These are phyloP conservation scores for Zootoca vivipara DNA, from an alignment of 2,113 vertebrate species.

Conservation along the genomic window DNA sequence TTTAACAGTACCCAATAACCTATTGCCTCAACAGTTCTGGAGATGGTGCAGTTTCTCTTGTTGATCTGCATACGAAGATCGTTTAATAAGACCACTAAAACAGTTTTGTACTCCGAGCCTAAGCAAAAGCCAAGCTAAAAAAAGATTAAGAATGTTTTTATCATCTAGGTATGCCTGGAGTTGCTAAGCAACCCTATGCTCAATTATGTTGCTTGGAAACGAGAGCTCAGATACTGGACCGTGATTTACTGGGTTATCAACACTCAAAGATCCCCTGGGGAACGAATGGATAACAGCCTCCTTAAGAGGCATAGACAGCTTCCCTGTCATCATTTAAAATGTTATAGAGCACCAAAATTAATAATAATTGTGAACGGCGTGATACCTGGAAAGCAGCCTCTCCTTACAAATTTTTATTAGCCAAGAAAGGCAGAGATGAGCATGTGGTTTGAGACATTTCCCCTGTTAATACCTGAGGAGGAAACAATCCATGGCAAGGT, in stretches of 20 bases:
- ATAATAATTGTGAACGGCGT: not conserved
- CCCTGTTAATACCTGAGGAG: not conserved
- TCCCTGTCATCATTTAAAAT: not conserved
- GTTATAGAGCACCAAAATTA: not conserved
- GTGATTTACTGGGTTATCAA: conserved; percentile 23
- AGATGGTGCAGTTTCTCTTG: not conserved
- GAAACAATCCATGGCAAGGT: not conserved
- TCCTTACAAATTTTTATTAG: not conserved
- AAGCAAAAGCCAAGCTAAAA: conserved; percentile 2
- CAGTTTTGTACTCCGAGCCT: not conserved
- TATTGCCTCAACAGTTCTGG: not conserved
- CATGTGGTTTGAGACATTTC: not conserved
- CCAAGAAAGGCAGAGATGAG: not conserved
- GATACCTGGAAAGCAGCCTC: not conserved
- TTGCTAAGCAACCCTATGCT: conserved; percentile 27
- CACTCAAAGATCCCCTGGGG: not conserved
- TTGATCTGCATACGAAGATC: not conserved
- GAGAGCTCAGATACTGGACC: not conserved
- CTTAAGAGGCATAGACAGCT: not conserved
- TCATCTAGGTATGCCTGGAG: conserved; percentile 18
- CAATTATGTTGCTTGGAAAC: conserved; percentile 17
- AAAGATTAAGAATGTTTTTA: not conserved
- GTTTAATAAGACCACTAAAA: not conserved
- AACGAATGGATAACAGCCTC: not conserved
- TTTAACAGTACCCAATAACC: not conserved